Evolutionary conservation across 1,140 invertebrate species (phyloP).

Genomic region (Dinothrombium tinctorium): DNA sequence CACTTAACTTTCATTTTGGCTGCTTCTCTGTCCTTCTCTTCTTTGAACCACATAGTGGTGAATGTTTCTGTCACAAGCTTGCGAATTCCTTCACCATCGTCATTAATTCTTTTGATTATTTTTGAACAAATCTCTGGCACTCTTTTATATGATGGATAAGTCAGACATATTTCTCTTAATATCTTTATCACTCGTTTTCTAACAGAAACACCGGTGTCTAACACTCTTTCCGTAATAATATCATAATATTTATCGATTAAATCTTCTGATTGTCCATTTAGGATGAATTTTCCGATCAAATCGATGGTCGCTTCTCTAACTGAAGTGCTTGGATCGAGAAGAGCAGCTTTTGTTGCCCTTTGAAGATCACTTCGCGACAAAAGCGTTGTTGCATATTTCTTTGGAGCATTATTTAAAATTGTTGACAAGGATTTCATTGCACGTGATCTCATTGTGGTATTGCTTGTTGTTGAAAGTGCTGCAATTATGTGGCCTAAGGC

Average conservation of each 20-base stretch:
- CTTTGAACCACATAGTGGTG: constrained; percentile 93
- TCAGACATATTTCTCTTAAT: constrained; percentile 88
- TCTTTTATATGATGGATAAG: constrained; percentile 81
- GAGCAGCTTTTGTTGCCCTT: constrained; percentile 75
- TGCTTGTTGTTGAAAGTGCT: constrained; percentile 9
- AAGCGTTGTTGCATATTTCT: constrained; percentile 9
- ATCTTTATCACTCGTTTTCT: constrained; percentile 97
- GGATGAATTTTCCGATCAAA: constrained; percentile 90
- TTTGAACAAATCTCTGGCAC: constrained; percentile 97
- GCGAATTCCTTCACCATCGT: constrained; percentile 62
- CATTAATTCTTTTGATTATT: constrained; percentile 90
- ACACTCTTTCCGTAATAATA: constrained; percentile 79
- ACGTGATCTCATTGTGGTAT: constrained; percentile 10
- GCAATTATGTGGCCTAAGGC: constrained; percentile 7
- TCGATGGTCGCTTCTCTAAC: constrained; percentile 96
- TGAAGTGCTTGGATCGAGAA: constrained; percentile 86
- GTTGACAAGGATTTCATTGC: constrained; percentile 13
- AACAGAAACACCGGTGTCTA: constrained; percentile 94
- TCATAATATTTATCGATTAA: constrained; percentile 92
- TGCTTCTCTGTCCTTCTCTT: constrained; percentile 29
- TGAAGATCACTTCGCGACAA: constrained; percentile 76
- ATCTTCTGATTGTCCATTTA: constrained; percentile 56
- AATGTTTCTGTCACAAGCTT: constrained; percentile 98
- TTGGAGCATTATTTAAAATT: constrained; percentile 10
- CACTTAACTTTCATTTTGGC: constrained; percentile 62